Evolutionary conservation across 53 echinoderm and acorn worm genomes (phyloP), one percentile per base, ranked within the genome.

Genomic region (Zoroaster sp.): DNA sequence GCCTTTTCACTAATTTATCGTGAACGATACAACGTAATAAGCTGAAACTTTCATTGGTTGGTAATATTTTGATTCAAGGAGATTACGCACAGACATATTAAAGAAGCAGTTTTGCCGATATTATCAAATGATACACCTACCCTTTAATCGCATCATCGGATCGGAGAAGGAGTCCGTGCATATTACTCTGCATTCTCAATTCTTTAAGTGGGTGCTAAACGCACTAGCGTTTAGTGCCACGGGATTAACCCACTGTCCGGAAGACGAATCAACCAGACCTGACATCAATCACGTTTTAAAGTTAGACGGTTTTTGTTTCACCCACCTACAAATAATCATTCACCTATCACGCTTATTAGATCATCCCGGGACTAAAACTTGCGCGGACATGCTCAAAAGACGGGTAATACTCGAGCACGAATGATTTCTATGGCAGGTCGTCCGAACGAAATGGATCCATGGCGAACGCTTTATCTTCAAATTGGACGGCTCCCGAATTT

Each of bases 281-380:
- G n/a, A n/a, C 63, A 59, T 59, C 63, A 59, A 21, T 59, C 63
- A 59, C 63, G 63, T 59, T 28, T 8, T 28, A 9, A 28, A 25
- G 63, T 59, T 59, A 9, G 23, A 25, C 23, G 6, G 1, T 59
- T 34, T 34, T 4, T 17, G 71, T 70, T 70, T 33, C 32, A 25
- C 49, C 51, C 47, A 11, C 31, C 17, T 3, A 40, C 30, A 66
- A 43, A 44, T 82, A 41, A 68, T 31, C 82, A 68, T 82, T 82
- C 82, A 82, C 13, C 68, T 7, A 13, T 44, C 82, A 82, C 68
- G 82, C 30, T 82, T 66, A 82, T 82, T 82, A 82, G 82, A 82
- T 82, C 82, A 82, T 67, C 33, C 59, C 8, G n/a, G 66, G 21
- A 43, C 82, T 67, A 82, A 66, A 82, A 82, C 82, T 82, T 66